These are phyloP conservation scores for Monopis laevigella DNA, from an alignment of 2,888 invertebrate genomes.

Conservation along the genomic window DNA sequence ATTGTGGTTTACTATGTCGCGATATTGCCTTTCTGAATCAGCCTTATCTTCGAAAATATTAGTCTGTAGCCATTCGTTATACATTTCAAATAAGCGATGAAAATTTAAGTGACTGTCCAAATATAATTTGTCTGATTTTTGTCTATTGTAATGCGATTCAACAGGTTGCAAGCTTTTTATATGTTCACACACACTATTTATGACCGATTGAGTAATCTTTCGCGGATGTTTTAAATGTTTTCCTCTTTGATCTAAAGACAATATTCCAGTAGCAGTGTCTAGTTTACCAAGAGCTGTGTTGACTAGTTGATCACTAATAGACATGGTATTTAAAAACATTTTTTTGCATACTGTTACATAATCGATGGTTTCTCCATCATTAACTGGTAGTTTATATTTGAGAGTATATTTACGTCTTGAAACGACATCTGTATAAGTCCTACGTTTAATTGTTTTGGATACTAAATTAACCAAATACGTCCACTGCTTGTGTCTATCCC, in stretches of 20 bases:
- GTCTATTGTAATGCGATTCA: slow-evolving; percentile 13
- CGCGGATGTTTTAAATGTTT: slow-evolving; percentile 3
- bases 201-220: slow-evolving; percentile 11
- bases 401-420: slow-evolving; percentile 15
- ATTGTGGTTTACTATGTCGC: slow-evolving; percentile 15
- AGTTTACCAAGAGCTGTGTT: slow-evolving; percentile 11
- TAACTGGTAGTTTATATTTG: slow-evolving; percentile 9
- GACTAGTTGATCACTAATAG: slow-evolving; percentile 12
- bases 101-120: slow-evolving; percentile 13
- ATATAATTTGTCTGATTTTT: slow-evolving; percentile 9
- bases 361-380: not conserved
- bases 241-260: slow-evolving; percentile 11
- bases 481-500: slow-evolving; percentile 14
- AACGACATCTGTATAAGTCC: slow-evolving; percentile 11
- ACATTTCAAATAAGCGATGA: slow-evolving; percentile 7
- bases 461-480: slow-evolving; percentile 11
- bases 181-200: slow-evolving; percentile 14
- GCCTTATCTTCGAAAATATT: slow-evolving; percentile 6
- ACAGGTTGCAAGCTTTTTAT: slow-evolving; percentile 3
- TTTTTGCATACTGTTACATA: slow-evolving; percentile 14
- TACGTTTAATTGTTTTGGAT: slow-evolving; percentile 12
- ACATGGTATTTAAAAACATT: slow-evolving; percentile 13
- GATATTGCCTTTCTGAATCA: slow-evolving; percentile 12
- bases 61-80: slow-evolving; percentile 5
- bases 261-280: slow-evolving; percentile 8